Base-by-base conservation (phyloP, 2,888 invertebrate species). In the Acanthosepion esculentum region DNA sequence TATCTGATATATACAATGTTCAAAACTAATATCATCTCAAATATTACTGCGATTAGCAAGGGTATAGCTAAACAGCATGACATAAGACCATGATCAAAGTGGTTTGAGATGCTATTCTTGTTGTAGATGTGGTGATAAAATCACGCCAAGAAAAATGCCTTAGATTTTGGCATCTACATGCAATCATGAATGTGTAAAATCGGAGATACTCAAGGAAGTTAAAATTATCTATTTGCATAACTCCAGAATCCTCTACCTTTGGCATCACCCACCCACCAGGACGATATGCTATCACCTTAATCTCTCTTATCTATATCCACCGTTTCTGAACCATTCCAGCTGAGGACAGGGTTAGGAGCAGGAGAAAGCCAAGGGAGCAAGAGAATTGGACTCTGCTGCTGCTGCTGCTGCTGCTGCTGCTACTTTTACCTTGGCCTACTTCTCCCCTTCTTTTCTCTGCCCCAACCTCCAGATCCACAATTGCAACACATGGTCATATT, bases 361-460 rank as follows among this genome's bases (percentile, higher is more conserved):
- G 10, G 78, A 78, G 78, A n/a, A 59, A 59, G 59, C 26, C 59
- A 59, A 59, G 59, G 59, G 26, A 23, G 20, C 59, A 59, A 23
- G 78, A 33, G 4, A 78, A 23, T 78, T 78, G 78, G 78, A 78
- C 78, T 59, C 78, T 78, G 78, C 12, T 33, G 78, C 78, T 48
- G 26, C 92, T 48, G 48, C 41, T 41, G 41, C 18, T 92, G 78
- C 12, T 33, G 78, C 78, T 48, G 26, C 92, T 48, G 48, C 41
- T 41, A 48, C 18, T 92, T 7, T 93, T 50, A 50, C 48, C 93
- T 93, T 93, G 93, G 93, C 93, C 93, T 50, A 93, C 29, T 50
- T 53, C 48, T n/a, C 12, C 48, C 33, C 10, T 29, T 12, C 20
- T 23, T n/a, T 15, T 48, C 41, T 48, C 18, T 18, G 20, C 41